Conservation (phyloP, 2,113 vertebrate species). For the Cyanoderma ruficeps region DNA sequence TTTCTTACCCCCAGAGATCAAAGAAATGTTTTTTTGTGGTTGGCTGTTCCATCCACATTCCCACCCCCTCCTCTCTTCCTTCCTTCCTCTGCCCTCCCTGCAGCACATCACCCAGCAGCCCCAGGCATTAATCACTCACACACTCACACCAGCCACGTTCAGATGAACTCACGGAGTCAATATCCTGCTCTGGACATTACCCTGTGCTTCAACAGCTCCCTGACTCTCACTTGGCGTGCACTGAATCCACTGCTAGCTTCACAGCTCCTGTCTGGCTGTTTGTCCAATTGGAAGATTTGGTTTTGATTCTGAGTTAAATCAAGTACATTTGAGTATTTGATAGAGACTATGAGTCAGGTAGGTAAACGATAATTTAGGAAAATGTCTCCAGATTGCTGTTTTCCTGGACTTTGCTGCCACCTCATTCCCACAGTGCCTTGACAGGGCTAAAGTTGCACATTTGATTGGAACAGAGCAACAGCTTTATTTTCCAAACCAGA, state of each 20-base stretch:
- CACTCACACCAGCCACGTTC: neutral
- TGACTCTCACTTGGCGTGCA: neutral
- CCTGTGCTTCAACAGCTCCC: neutral
- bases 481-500: neutral
- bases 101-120: conserved; percentile 17
- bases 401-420: neutral
- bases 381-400: neutral
- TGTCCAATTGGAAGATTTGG: neutral
- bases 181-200: neutral
- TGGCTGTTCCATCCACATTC: conserved; percentile 17
- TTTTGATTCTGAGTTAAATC: neutral
- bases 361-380: neutral
- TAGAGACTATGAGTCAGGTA: neutral
- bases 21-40: conserved; percentile 42
- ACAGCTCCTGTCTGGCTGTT: neutral
- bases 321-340: neutral
- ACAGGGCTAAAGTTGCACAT: neutral
- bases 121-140: conserved; percentile 14
- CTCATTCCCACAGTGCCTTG: neutral
- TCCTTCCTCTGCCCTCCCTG: conserved; percentile 17
- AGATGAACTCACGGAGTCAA: neutral
- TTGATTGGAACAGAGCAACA: neutral
- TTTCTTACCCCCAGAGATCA: conserved; percentile 53
- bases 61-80: neutral
- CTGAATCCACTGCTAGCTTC: neutral